Percentiles rank a stretch among this genome's conserved stretches.
Evolutionary conservation across 2,797 vertebrate species (phyloP).

Genomic region (Lacerta agilis): DNA sequence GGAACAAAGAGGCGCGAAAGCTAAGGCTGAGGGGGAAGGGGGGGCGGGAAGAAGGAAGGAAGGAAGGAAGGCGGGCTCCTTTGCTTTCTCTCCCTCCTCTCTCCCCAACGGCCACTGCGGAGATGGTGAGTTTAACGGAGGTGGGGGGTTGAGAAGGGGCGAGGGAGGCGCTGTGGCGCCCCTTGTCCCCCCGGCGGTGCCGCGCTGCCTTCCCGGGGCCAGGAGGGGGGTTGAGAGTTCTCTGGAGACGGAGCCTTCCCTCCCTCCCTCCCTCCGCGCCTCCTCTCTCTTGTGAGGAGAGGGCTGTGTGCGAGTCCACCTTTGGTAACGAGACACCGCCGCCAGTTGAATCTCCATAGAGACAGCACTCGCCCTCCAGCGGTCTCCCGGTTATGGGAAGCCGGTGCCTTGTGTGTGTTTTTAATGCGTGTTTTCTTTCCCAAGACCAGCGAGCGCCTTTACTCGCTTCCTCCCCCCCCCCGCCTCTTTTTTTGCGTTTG

Average conservation of each 20-base stretch:
- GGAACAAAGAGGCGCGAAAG: constrained; percentile 75
- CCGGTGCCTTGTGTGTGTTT: not conserved
- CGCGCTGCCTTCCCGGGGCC: not conserved
- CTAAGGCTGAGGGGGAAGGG: not conserved
- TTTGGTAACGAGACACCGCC: constrained; percentile 9
- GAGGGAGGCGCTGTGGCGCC: too few species aligned
- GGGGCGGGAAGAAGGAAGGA: not conserved
- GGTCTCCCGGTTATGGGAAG: not conserved
- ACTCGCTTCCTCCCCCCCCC: not conserved
- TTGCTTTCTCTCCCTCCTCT: not conserved
- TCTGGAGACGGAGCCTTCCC: not conserved
- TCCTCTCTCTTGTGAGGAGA: not conserved
- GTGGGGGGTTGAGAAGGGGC: not conserved
- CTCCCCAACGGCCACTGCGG: not conserved
- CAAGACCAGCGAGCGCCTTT: not conserved
- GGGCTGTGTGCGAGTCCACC: not conserved
- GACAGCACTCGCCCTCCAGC: constrained; percentile 5
- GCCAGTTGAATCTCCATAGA: not conserved
- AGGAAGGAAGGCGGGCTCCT: too few species aligned
- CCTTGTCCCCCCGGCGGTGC: too few species aligned
- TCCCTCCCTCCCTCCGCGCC: not conserved
- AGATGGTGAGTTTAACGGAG: constrained; percentile 47
- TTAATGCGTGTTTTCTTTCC: not conserved
- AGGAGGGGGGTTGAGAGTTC: not conserved
- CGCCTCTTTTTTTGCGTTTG: not conserved